Evolutionary conservation across 2,113 vertebrate species (phyloP).

Genomic region (Hypocryptadius cinnamomeus): DNA sequence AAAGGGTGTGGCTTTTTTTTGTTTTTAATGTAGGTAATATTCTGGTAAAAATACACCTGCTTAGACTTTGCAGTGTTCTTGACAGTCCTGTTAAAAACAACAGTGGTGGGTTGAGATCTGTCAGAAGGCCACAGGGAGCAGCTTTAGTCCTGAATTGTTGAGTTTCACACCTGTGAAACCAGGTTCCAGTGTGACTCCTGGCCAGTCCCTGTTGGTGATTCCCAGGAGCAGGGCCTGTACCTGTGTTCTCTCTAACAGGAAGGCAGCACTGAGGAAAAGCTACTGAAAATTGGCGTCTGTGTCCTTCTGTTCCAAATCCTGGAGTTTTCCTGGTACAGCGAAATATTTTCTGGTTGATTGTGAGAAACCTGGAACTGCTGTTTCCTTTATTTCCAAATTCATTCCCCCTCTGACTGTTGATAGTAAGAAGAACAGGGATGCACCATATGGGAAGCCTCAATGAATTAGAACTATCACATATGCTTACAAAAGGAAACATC

Average conservation of each 20-base stretch:
- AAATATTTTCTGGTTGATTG: not conserved
- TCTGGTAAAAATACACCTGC: not conserved
- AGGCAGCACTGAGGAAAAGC: not conserved
- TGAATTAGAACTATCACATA: not conserved
- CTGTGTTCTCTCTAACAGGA: not conserved
- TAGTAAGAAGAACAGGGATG: not conserved
- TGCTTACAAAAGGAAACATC: not conserved
- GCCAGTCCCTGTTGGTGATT: not conserved
- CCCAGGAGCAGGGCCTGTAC: not conserved
- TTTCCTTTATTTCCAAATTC: not conserved
- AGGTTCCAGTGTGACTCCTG: not conserved
- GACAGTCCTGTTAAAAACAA: not conserved
- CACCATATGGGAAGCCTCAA: not conserved
- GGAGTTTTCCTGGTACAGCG: not conserved
- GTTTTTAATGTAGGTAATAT: not conserved
- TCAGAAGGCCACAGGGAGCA: not conserved
- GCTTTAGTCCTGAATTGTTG: not conserved
- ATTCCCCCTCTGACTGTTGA: not conserved
- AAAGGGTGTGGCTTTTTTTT: not conserved
- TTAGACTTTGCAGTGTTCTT: not conserved
- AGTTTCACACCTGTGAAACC: not conserved
- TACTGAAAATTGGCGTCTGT: not conserved
- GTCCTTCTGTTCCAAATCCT: not conserved
- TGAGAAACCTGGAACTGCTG: not conserved
- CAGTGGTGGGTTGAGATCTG: rapidly evolving